These are phyloP conservation scores for Lithophane ornitopus DNA, from an alignment of 2,888 invertebrate genomes.

Conservation along the genomic window DNA sequence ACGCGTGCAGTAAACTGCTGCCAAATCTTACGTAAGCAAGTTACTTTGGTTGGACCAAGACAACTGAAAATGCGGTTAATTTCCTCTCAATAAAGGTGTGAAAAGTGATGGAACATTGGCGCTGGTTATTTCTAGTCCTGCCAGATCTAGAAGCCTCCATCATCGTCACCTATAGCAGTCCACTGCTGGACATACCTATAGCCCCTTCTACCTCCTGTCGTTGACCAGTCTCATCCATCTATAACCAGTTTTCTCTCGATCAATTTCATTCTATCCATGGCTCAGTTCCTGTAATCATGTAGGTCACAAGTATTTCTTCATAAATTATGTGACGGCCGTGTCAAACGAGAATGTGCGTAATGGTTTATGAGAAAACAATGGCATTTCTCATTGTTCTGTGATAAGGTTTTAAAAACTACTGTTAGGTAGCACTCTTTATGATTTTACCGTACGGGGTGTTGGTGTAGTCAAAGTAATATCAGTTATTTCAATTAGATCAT, in stretches of 20 bases:
- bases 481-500: slow-evolving; percentile 14
- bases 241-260: neutral
- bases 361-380: slow-evolving; percentile 9
- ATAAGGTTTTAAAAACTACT: slow-evolving; percentile 11
- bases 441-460: slow-evolving; percentile 20
- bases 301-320: neutral
- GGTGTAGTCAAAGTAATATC: neutral
- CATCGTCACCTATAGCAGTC: neutral
- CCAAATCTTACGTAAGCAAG: neutral
- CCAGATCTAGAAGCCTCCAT: neutral
- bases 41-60: no score
- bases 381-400: slow-evolving; percentile 28
- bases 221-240: neutral
- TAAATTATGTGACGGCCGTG: neutral
- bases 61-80: neutral
- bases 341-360: slow-evolving; percentile 10
- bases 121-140: neutral
- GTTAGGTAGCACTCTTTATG: slow-evolving; percentile 11
- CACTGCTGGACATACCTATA: no score
- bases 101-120: neutral
- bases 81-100: neutral
- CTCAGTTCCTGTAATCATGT: no score
- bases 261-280: neutral
- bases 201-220: neutral
- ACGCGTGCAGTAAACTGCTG: neutral